Evolutionary conservation across 2,113 vertebrate genomes (phyloP), one percentile per base, ranked within the genome.

Genomic region (Corythoichthys intestinalis): DNA sequence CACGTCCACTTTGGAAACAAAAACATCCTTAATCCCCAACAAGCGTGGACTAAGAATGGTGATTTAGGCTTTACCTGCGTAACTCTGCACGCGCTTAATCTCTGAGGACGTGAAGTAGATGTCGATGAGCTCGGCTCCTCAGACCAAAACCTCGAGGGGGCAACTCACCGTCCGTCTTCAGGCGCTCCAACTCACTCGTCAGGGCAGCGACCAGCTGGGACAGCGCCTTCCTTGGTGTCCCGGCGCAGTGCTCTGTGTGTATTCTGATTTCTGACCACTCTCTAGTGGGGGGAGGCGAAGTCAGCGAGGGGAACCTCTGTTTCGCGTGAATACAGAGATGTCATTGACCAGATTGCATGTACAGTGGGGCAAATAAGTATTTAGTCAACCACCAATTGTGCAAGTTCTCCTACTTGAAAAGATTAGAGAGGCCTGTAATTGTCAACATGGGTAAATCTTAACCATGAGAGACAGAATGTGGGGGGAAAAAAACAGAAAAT

Each of bases 81-180:
- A 86, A 76, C 76, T 87, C 58, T 83, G 81, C 74, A 91, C 82
- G 73, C 46, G 86, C 58, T 74, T 85, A 67, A 91, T 78, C 69
- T 90, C 90, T 91, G 80, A 69, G 15, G 15, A 3, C 6, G 17
- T 37, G 17, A 37, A 39, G 34, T 39, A 66, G 10, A 65, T 1
- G 28, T 15, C 17, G 12, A 65, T 48, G 47, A 64, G 44, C 39
- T 46, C 13, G 2, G 14, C 7, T 48, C 28, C 9, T 37, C 2
- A 61, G 37, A 37, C 3, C 39, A 60, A 65, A 34, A 13, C 48
- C 9, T 20, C 9, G 48, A 4, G 12, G 14, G 8, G 9, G 35
- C 1, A 5, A 11, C 15, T 75, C 17, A 86, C 86, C 90, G 67
- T 80, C 66, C 34, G 34, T 73, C 69, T 74, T 83, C 71, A 85